Evolutionary conservation across 37 sponge, comb jelly and placozoan genomes (phyloP), one percentile per base, ranked within the genome.

Genomic region (Hormiphora californensis): DNA sequence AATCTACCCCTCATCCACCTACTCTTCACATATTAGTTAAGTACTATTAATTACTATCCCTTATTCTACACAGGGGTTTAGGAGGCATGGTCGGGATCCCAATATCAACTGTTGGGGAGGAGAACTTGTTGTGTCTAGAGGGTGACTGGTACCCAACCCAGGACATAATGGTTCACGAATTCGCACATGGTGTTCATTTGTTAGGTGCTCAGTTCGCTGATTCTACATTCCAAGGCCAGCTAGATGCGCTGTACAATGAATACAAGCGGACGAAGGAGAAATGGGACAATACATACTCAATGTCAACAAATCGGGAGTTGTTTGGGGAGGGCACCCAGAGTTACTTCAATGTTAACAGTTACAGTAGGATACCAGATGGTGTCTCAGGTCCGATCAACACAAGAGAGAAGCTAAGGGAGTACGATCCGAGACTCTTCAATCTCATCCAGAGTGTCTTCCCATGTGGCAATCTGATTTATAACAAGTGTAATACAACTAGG

Each of bases 111-210:
- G 37, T 1, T 32, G 30, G 38, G 4, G 67, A 65, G 37, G 67
- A 65, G 37, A 65, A 65, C 67, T 36, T 65, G 31, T 39, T 65
- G 30, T 65, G 67, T 17, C 9, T 19, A 7, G 8, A 35, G 3
- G 1, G 2, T 4, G 67, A 65, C 35, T 65, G 67, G 67, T 57
- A 57, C 25, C 34, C 34, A 7, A 32, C 4, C 17, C 36, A 27
- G 4, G 67, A 65, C 67, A 65, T 65, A 35, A 33, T 65, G 67
- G 67, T 65, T 4, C 67, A 65, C 37, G 67, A 65, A 39, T 4
- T 65, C 7, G 28, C 21, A 17, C 67, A 65, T 28, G 67, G 67
- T 19, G 28, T 65, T 7, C 67, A 65, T 65, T 39, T 65, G 4
- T 39, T 65, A 17, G 67, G 67, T 36, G 37, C 67, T 31, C 3